These are phyloP conservation scores for Palaemon carinicauda DNA, from an alignment of 1,140 invertebrate genomes.

Conservation along the genomic window DNA sequence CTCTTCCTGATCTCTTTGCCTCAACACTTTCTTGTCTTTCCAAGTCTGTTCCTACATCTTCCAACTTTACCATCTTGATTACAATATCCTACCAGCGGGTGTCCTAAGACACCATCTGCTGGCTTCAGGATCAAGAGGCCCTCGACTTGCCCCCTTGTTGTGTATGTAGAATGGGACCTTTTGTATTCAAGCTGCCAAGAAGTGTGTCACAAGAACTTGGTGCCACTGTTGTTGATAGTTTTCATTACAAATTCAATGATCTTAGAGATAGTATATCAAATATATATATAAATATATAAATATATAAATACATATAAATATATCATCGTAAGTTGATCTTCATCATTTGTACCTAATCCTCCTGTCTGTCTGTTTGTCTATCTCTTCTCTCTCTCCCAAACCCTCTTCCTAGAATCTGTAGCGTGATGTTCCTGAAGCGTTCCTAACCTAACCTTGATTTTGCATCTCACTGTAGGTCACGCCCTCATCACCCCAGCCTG, in stretches of 20 bases:
- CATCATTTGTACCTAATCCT: neutral
- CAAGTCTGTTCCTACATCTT: neutral
- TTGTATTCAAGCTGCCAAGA: conserved; percentile 35
- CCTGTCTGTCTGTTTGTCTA: neutral
- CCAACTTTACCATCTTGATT: neutral
- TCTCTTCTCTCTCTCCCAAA: too few species aligned
- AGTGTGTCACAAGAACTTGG: conserved; percentile 21
- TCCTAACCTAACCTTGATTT: too few species aligned
- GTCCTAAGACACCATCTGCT: neutral
- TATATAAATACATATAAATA: neutral
- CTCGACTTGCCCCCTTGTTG: conserved; percentile 24
- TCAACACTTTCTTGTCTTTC: neutral
- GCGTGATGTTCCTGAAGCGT: neutral
- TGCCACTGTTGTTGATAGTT: conserved; percentile 38
- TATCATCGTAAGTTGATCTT: conserved; percentile 4
- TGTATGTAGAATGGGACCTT: conserved; percentile 28
- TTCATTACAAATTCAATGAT: conserved; percentile 4
- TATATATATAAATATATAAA: neutral
- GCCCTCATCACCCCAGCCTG: too few species aligned
- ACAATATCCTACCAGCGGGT: neutral
- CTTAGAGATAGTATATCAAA: neutral
- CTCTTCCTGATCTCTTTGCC: neutral
- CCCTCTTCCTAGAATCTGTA: neutral
- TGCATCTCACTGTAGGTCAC: too few species aligned
- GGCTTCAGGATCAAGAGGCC: conserved; percentile 16